These are phyloP conservation scores for Drosophila hamatofila DNA, from an alignment of 2,888 invertebrate species.

Conservation along the genomic window DNA sequence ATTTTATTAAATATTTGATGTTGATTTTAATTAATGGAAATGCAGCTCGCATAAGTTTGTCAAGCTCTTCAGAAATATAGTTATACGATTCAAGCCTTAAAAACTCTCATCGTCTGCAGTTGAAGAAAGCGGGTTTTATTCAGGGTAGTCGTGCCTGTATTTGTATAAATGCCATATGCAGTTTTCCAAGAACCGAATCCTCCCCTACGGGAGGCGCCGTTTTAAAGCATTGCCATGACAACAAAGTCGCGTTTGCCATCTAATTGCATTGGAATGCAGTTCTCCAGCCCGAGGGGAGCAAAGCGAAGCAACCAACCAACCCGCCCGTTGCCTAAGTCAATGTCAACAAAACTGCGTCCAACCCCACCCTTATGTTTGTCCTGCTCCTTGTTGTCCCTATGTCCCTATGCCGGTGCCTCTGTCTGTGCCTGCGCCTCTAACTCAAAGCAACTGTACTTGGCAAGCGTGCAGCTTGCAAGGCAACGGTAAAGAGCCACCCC, in stretches of 20 bases:
- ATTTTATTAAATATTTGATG: background rate
- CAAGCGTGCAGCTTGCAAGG: conserved; percentile 69
- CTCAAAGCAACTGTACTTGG: conserved; percentile 64
- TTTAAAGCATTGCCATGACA: conserved; percentile 47
- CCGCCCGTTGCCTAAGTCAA: conserved; percentile 70
- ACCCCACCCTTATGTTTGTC: conserved; percentile 58
- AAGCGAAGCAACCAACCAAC: conserved; percentile 21
- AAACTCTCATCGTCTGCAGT: background rate
- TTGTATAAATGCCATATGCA: conserved; percentile 51
- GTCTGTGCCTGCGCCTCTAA: conserved; percentile 16
- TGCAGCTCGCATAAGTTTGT: conserved; percentile 3
- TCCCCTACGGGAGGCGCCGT: conserved; percentile 54
- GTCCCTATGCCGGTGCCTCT: conserved; percentile 16
- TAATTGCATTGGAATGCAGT: conserved; percentile 76
- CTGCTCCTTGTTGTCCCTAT: conserved; percentile 12
- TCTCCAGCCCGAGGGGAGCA: conserved; percentile 25
- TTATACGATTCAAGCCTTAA: conserved; percentile 1
- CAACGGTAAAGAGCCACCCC: conserved; percentile 65
- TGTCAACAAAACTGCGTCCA: conserved; percentile 60
- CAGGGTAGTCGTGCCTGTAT: conserved; percentile 6
- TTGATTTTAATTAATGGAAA: conserved; percentile 7
- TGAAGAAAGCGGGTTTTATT: conserved; percentile 23
- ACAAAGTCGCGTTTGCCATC: conserved; percentile 54
- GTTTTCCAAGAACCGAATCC: conserved; percentile 69
- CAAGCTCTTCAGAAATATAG: conserved; percentile 28